These are phyloP conservation scores for Poicephalus meyeri DNA, from an alignment of 2,113 vertebrate species.

Conservation along the genomic window DNA sequence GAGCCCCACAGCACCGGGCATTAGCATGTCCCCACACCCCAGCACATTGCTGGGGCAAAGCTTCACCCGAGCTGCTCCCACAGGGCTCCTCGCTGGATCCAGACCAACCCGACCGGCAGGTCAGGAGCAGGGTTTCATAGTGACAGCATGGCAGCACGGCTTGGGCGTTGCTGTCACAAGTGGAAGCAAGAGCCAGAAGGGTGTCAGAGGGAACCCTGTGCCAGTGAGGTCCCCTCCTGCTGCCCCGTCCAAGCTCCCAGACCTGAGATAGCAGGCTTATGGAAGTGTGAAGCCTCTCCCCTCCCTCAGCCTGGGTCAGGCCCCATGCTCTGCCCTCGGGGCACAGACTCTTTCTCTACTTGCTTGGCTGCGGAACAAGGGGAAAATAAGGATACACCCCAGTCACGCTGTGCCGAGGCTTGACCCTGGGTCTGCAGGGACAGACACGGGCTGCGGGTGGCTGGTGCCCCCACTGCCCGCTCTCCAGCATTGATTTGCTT, in stretches of 20 bases:
- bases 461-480: too few species aligned
- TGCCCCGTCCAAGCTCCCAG: background rate
- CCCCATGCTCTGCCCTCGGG: background rate
- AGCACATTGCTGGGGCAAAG: background rate
- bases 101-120: background rate
- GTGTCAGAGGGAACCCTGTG: background rate
- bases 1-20: background rate
- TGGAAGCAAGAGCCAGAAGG: background rate
- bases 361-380: background rate
- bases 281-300: background rate
- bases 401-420: accelerated
- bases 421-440: background rate
- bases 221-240: background rate
- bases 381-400: background rate
- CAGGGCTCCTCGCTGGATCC: background rate
- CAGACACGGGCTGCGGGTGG: accelerated
- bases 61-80: background rate
- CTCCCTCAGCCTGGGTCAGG: background rate
- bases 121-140: background rate
- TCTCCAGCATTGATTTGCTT: background rate
- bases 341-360: background rate
- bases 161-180: background rate
- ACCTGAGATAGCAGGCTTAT: background rate
- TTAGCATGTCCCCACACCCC: background rate
- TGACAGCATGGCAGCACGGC: accelerated